phyloP scores from a whole-genome alignment of 2,888 invertebrate genomes.

The Drosophila stalkeri region DNA sequence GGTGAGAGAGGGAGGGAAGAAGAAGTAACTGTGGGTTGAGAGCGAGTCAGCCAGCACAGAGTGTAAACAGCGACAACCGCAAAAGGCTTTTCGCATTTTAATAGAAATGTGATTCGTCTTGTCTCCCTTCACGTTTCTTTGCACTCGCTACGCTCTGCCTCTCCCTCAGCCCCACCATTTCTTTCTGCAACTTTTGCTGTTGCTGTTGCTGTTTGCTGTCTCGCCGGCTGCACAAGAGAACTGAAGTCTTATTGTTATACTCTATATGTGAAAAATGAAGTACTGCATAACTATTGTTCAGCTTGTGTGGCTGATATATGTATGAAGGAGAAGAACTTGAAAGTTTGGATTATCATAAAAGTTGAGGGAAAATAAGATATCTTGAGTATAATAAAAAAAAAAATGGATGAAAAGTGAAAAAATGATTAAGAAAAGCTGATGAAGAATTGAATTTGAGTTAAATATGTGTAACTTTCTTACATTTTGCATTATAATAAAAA shows the following conservation, averaged over 20 bases:
- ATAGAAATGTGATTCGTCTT: slow-evolving; percentile 76
- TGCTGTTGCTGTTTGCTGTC: slow-evolving; percentile 5
- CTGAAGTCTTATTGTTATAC: slow-evolving; percentile 49
- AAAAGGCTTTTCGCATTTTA: slow-evolving; percentile 79
- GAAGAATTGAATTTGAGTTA: neutral
- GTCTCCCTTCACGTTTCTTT: slow-evolving; percentile 33
- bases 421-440: too few species aligned
- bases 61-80: slow-evolving; percentile 63
- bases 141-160: neutral
- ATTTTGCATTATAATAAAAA: neutral
- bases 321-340: neutral
- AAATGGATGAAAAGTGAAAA: too few species aligned
- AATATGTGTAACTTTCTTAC: too few species aligned
- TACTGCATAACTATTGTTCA: slow-evolving; percentile 16
- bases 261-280: slow-evolving; percentile 29
- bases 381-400: neutral
- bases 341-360: neutral
- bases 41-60: slow-evolving; percentile 36
- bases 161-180: neutral
- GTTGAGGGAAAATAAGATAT: neutral
- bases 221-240: slow-evolving; percentile 16
- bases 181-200: neutral
- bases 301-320: slow-evolving; percentile 16
- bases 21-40: neutral
- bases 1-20: neutral